Evolutionary conservation across 2,113 vertebrate genomes (phyloP), one percentile per base, ranked within the genome.

Genomic region (Caranx ignobilis): DNA sequence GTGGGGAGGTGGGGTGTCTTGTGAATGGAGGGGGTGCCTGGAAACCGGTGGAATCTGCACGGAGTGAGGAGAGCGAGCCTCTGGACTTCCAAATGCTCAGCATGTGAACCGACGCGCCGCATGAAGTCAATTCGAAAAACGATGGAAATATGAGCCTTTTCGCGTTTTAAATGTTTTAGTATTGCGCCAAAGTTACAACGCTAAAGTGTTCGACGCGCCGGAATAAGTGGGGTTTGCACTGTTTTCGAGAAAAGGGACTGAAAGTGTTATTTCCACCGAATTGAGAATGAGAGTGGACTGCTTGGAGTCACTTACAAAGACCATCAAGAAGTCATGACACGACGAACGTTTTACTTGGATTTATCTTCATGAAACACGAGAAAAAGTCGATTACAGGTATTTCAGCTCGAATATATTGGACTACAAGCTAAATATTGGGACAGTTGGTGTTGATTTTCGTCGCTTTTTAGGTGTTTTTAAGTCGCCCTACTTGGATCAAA

Each of bases 1-100:
- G 55, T 34, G 50, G 77, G 39, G 54, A 34, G 59, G 81, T 43
- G 68, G 72, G 78, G 87, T 62, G 71, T 68, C 87, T 70, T 19
- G 75, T 93, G 92, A 94, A 94, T 93, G 92, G 87, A 84, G 80
- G 81, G 94, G 94, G 93, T n/a, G 89, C 88, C 94, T 95, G 32
- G 87, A 95, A 95, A 95, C 95, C 83, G 91, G 84, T 83, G 85
- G 77, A 90, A 91, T 94, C 86, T 60, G 92, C 85, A 79, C 89
- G 61, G 83, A 93, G 88, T 80, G 91, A 75, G 82, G 65, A 82
- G 89, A 73, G 75, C 87, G 81, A 93, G 83, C 75, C 83, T 75
- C 64, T 35, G 87, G 88, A 87, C 91, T 90, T 65, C 85, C 79
- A 87, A 83, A 76, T 52, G 86, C 86, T 74, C 85, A 80, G 80